Evolutionary conservation across 2,797 vertebrate genomes (phyloP).

Genomic region (Stomatorhinus walkeri): DNA sequence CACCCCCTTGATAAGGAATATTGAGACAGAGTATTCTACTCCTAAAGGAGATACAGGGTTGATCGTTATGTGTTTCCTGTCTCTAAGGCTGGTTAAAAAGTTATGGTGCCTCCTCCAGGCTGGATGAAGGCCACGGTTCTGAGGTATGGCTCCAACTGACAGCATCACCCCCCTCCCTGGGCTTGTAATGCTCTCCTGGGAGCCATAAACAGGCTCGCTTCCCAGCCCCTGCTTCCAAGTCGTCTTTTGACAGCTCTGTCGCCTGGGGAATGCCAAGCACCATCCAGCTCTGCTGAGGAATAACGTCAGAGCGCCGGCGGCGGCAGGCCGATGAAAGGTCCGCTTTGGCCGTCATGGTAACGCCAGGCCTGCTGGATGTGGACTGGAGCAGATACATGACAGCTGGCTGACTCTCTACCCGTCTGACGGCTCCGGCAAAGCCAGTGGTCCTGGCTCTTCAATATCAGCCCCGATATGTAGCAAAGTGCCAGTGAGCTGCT

Average conservation of each 20-base stretch:
- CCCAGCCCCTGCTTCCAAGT: not conserved
- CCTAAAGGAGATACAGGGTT: not conserved
- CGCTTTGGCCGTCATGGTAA: not conserved
- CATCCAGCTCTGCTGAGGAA: conserved; percentile 2
- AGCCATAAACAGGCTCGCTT: not conserved
- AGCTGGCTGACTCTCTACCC: conserved; percentile 14
- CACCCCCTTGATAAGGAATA: not conserved
- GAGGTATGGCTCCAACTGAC: not conserved
- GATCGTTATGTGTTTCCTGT: not conserved
- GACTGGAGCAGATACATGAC: conserved; percentile 29
- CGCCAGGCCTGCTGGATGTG: not conserved
- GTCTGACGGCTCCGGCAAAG: conserved; percentile 27
- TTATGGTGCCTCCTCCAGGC: not conserved
- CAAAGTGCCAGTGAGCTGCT: not conserved
- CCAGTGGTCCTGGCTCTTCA: not conserved
- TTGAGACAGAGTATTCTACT: not conserved
- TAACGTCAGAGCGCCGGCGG: not conserved
- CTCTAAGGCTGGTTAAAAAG: not conserved
- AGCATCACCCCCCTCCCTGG: not conserved
- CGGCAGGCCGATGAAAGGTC: not conserved
- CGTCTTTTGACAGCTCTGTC: not conserved
- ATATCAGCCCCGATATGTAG: not conserved
- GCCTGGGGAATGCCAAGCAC: not conserved
- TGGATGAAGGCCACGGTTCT: not conserved
- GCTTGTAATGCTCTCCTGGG: not conserved